Evolutionary conservation across 2,888 invertebrate species (phyloP), one percentile per base, ranked within the genome.

Genomic region (Empis livida): DNA sequence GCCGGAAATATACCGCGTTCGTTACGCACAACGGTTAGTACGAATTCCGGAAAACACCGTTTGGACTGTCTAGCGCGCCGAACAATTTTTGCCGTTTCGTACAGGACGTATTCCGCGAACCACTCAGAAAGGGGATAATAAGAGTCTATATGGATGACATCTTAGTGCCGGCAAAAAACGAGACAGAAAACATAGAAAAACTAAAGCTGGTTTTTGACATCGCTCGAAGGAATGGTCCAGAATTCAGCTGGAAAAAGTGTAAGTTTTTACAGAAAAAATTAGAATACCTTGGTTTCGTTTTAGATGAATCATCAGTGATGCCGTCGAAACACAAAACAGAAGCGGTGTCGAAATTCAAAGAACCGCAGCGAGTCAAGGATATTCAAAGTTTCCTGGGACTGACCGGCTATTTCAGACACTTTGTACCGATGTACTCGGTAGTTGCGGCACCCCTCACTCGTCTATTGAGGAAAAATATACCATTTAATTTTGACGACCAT

Each of bases 41-140:
- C 31, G 57, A 63, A 11, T 62, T 59, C 39, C 27, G 44, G 2
- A 50, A 52, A 41, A 49, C 59, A 41, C 68, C 67, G 1, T 71
- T 70, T 57, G 68, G 68, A 5, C 46, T 68, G 5, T 51, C 53
- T 3, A 62, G 61, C 27, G 60, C 57, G 0, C 60, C 59, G 2
- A 49, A 55, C 2, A 55, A 57, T 1, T 61, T 62, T 42, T 59
- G 61, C 40, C 50, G 56, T 5, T 20, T 20, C 5, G 20, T 20
- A 20, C 20, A 20, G 20, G 20, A 27, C 23, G 8, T 27, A 8
- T 10, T 51, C 53, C 39, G 48, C 9, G 23, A 27, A 8, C 23
- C 9, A 9, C 5, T 27, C 9, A 27, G 23, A 6, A 27, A 27
- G 9, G 5, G 9, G 9, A 27, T 27, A 8, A 27, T 27, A 8